Conservation (phyloP, 2,113 vertebrate species). For the Gobiocypris rarus region DNA sequence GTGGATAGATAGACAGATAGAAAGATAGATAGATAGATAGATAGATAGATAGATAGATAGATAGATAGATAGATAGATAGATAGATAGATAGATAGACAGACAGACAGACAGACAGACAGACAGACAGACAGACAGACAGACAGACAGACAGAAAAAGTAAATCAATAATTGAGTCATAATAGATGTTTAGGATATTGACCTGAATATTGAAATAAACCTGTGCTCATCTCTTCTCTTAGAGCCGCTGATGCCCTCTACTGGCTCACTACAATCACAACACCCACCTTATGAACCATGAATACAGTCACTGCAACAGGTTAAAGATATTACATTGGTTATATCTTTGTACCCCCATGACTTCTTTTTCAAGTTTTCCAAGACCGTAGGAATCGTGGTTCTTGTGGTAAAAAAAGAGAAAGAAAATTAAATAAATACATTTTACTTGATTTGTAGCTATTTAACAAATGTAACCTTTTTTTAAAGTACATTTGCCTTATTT, state of each 20-base stretch:
- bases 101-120: background rate
- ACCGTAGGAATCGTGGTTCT: background rate
- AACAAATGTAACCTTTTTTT: no score
- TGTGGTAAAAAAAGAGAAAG: no score
- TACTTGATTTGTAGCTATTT: no score
- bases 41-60: constrained; percentile 14
- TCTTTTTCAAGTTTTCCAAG: background rate
- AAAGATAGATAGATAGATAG: background rate
- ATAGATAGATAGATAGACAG: background rate
- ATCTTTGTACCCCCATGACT: no score
- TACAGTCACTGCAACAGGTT: background rate
- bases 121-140: background rate
- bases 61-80: background rate
- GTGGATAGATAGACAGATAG: background rate
- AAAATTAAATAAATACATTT: no score
- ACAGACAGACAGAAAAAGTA: background rate
- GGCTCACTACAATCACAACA: background rate
- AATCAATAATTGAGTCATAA: background rate
- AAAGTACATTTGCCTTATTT: no score
- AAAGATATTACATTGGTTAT: background rate
- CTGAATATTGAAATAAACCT: constrained; percentile 6
- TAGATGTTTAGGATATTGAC: background rate
- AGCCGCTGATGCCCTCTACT: constrained; percentile 44
- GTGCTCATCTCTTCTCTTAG: background rate
- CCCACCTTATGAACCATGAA: background rate